phyloP scores from a whole-genome alignment of 2,797 vertebrate genomes.

The Xenopus petersii region DNA sequence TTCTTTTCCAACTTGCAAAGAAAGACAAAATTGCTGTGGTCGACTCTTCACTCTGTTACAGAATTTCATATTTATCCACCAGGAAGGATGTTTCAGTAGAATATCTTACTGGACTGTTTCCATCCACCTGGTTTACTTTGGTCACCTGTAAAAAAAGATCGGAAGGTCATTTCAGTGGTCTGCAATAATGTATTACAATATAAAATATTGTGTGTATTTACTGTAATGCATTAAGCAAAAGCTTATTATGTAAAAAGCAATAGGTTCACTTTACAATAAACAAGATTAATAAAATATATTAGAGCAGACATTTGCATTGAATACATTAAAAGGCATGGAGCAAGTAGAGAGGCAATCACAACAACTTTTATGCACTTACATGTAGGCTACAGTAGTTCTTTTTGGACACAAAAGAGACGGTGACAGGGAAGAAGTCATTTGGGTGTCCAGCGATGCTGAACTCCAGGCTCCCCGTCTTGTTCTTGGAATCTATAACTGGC shows the following conservation, averaged over 20 bases:
- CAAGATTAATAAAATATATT: too few relatives aligned
- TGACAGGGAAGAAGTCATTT: slow-evolving; percentile 92
- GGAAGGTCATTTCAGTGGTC: background rate
- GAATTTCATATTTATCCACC: slow-evolving; percentile 96
- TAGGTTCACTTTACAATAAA: too few relatives aligned
- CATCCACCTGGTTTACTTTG: slow-evolving; percentile 89
- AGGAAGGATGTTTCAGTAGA: slow-evolving; percentile 92
- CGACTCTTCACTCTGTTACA: slow-evolving; percentile 68
- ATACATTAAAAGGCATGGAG: too few relatives aligned
- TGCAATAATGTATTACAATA: too few relatives aligned
- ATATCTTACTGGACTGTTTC: slow-evolving; percentile 83
- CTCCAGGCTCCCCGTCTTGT: slow-evolving; percentile 93
- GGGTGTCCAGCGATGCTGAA: slow-evolving; percentile 93
- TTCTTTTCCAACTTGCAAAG: slow-evolving; percentile 51
- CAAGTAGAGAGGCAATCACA: too few relatives aligned
- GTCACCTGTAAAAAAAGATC: slow-evolving; percentile 71
- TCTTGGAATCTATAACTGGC: slow-evolving; percentile 94
- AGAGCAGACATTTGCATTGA: too few relatives aligned
- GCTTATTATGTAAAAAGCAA: too few relatives aligned
- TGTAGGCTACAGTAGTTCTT: slow-evolving; percentile 95
- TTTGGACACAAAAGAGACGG: slow-evolving; percentile 90
- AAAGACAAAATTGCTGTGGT: slow-evolving; percentile 12
- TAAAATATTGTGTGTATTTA: too few relatives aligned
- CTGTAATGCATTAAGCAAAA: too few relatives aligned
- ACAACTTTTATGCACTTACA: slow-evolving; percentile 61